Conservation (phyloP, 2,113 vertebrate species). For the Leptocoma aspasia region DNA sequence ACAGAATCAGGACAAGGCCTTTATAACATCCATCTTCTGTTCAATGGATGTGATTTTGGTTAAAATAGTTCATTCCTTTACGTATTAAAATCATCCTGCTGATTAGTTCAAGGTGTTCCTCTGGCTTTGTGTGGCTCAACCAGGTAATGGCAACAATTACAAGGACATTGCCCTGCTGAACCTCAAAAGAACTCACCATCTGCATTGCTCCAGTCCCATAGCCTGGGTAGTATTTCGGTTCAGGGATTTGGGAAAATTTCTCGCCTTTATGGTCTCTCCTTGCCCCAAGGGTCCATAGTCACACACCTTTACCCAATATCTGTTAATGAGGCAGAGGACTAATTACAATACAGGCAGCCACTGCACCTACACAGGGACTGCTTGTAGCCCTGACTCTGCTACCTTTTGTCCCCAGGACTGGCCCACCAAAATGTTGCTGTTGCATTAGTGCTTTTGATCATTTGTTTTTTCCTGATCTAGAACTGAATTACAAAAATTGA, state of each 20-base stretch:
- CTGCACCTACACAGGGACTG: background rate
- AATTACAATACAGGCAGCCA: background rate
- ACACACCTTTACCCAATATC: background rate
- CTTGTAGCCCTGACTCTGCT: accelerated
- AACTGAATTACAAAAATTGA: background rate
- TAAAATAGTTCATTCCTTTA: background rate
- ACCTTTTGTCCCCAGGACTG: background rate
- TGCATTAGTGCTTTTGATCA: background rate
- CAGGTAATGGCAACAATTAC: background rate
- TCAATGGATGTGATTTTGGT: background rate
- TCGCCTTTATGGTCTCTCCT: background rate
- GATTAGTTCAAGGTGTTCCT: background rate
- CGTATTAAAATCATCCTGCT: background rate
- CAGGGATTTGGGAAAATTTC: background rate
- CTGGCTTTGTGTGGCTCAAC: background rate
- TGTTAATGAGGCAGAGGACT: background rate
- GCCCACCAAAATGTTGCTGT: background rate
- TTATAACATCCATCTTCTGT: background rate
- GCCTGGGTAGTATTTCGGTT: background rate
- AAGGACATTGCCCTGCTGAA: background rate
- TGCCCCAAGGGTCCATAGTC: background rate
- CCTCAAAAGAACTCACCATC: too few relatives aligned
- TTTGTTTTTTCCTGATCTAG: background rate
- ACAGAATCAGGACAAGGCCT: background rate
- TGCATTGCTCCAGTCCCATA: background rate